phyloP scores from a whole-genome alignment of 2,113 vertebrate species.

The Camelus bactrianus region DNA sequence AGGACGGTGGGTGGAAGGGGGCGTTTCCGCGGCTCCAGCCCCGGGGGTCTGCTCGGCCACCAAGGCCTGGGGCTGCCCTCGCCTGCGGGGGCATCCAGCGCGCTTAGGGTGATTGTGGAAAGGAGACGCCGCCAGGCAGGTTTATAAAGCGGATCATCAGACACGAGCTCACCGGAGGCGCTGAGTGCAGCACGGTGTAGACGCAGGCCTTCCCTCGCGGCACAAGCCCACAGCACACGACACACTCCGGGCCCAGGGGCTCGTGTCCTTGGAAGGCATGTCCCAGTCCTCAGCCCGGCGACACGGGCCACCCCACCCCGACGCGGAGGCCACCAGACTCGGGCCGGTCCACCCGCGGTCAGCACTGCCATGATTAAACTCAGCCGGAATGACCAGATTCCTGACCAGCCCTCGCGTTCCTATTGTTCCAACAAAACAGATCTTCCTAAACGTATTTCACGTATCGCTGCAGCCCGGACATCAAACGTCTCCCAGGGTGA shows the following conservation, averaged over 20 bases:
- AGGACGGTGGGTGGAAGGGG: too few species aligned
- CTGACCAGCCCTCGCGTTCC: background rate
- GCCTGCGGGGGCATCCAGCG: accelerated
- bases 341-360: background rate
- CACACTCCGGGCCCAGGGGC: accelerated
- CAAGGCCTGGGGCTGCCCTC: background rate
- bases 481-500: constrained; percentile 74
- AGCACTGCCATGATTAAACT: background rate
- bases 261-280: background rate
- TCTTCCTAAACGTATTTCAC: constrained; percentile 63
- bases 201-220: background rate
- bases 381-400: background rate
- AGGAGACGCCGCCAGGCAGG: background rate
- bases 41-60: background rate
- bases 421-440: constrained; percentile 56
- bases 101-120: accelerated
- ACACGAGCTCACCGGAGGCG: background rate
- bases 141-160: background rate
- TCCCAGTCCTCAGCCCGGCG: background rate
- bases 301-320: background rate
- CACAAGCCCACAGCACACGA: background rate
- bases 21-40: too few species aligned
- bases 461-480: constrained; percentile 53
- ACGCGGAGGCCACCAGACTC: background rate
- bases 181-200: background rate